These are phyloP conservation scores for Azemiops feae DNA, from an alignment of 2,113 vertebrate genomes.

Conservation along the genomic window DNA sequence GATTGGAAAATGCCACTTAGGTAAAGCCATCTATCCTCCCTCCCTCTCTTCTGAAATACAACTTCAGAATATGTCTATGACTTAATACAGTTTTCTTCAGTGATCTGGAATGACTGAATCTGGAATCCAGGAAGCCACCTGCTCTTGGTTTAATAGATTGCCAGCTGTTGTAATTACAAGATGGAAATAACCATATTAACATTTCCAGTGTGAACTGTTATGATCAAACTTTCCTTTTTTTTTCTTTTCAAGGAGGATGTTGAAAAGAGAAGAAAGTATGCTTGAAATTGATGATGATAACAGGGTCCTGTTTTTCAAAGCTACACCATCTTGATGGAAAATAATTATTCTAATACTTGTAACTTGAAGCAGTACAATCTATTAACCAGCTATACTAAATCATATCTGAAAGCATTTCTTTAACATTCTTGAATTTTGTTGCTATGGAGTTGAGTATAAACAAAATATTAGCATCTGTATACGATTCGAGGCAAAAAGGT, in stretches of 20 bases:
- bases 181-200: not conserved
- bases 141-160: not conserved
- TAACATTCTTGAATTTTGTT: not conserved
- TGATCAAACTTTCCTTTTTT: not conserved
- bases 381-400: not conserved
- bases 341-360: constrained; percentile 5
- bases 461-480: not conserved
- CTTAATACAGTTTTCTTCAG: not conserved
- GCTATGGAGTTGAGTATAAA: constrained; percentile 25
- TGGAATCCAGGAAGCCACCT: not conserved
- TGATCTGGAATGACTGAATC: not conserved
- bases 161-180: not conserved
- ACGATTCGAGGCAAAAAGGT: constrained; percentile 48
- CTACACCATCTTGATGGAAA: constrained; percentile 6
- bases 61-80: not conserved
- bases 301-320: not conserved
- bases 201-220: not conserved
- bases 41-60: not conserved
- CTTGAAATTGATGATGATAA: not conserved
- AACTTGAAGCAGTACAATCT: not conserved
- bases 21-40: not conserved
- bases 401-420: not conserved
- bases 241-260: not conserved
- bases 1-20: not conserved
- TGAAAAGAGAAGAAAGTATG: not conserved